Conservation (phyloP, 2,113 vertebrate species). For the Elgaria multicarinata region DNA sequence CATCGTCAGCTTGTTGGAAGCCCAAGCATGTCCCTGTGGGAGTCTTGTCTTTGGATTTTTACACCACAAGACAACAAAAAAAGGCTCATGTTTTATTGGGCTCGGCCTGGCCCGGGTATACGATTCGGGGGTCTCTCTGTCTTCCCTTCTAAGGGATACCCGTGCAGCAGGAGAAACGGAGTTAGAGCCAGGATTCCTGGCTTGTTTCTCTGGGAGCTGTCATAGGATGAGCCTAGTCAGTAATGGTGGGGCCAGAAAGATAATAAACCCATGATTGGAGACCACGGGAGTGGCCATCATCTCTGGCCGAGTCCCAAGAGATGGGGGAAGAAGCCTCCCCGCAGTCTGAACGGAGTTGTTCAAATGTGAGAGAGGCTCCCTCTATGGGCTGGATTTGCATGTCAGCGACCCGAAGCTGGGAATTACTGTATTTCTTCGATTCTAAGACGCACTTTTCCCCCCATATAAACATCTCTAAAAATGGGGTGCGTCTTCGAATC, state of each 20-base stretch:
- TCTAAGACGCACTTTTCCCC: too few relatives aligned
- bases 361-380: conserved; percentile 4
- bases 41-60: background rate
- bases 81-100: background rate
- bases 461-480: too few relatives aligned
- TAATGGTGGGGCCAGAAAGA: background rate
- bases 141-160: background rate
- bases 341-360: background rate
- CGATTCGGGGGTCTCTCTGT: background rate
- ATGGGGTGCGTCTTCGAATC: too few relatives aligned
- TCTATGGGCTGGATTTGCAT: background rate
- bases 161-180: background rate
- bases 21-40: conserved; percentile 14
- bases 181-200: background rate
- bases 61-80: background rate
- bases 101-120: background rate
- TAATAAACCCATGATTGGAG: background rate
- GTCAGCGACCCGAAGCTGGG: background rate
- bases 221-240: background rate
- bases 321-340: too few relatives aligned
- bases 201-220: background rate
- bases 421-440: too few relatives aligned
- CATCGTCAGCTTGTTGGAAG: conserved; percentile 35
- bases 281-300: background rate
- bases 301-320: background rate